Conservation (phyloP, 2,888 invertebrate genomes). For the Tenthredo scrophulariae region DNA sequence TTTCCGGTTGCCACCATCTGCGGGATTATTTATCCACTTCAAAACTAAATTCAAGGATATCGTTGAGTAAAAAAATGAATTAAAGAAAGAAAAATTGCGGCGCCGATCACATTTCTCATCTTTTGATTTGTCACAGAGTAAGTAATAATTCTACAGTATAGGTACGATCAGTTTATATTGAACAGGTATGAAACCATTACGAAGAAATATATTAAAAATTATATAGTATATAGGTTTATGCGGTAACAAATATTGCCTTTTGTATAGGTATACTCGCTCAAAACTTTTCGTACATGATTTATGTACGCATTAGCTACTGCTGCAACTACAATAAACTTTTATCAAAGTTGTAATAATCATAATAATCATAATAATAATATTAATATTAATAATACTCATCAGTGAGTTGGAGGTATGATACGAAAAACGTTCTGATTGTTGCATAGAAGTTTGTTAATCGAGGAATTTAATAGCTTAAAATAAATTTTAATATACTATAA, state of each 20-base stretch:
- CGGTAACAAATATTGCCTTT: background rate
- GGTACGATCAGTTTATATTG: background rate
- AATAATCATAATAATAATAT: background rate
- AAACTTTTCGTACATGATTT: slow-evolving; percentile 8
- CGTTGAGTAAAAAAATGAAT: background rate
- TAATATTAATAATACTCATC: background rate
- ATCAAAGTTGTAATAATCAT: background rate
- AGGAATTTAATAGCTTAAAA: background rate
- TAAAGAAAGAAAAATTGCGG: background rate
- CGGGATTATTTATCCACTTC: background rate
- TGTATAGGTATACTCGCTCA: background rate
- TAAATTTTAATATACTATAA: background rate
- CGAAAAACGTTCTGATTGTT: background rate
- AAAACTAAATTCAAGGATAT: background rate
- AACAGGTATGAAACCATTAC: background rate
- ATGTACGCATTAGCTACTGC: background rate
- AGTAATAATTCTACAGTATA: background rate
- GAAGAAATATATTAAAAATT: background rate
- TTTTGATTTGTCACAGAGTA: background rate
- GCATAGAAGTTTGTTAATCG: background rate
- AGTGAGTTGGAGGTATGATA: background rate
- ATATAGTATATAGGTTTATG: background rate
- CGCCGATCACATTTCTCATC: background rate
- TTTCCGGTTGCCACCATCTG: background rate
- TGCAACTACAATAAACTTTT: slow-evolving; percentile 2